phyloP scores from a whole-genome alignment of 2,113 vertebrate species.

The Zapus hudsonius region DNA sequence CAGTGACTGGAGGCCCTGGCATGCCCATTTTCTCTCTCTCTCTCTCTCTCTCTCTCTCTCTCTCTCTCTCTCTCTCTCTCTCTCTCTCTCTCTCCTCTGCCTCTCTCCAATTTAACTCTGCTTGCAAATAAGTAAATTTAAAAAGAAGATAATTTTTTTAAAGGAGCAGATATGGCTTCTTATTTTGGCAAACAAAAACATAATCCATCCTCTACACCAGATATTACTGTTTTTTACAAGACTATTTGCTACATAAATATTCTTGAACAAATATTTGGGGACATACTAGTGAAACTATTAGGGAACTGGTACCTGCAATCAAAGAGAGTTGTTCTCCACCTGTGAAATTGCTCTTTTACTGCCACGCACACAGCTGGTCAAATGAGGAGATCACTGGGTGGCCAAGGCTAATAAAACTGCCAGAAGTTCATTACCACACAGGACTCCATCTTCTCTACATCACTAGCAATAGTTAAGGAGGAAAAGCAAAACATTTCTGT shows the following conservation, averaged over 20 bases:
- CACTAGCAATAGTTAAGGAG: background rate
- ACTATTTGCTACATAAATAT: background rate
- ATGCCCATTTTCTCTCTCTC: too few relatives aligned
- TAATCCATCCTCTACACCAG: background rate
- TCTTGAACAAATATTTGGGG: background rate
- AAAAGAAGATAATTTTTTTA: too few relatives aligned
- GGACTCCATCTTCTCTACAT: background rate
- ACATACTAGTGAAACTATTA: background rate
- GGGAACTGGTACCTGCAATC: background rate
- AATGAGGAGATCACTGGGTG: background rate
- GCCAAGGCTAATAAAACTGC: background rate
- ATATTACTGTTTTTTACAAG: background rate
- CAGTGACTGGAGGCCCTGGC: too few relatives aligned
- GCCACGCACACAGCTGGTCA: background rate
- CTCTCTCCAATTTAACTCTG: too few relatives aligned
- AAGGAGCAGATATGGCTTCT: background rate
- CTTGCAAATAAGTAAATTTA: too few relatives aligned
- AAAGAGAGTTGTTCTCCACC: background rate
- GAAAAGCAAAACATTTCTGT: background rate
- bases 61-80: too few relatives aligned
- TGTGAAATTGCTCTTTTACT: background rate
- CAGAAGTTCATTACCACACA: background rate
- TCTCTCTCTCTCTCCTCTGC: too few relatives aligned
- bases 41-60: too few relatives aligned
- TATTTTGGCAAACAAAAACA: background rate